Base-by-base conservation (phyloP, 2,888 invertebrate species). In the Caenorhabditis sp. region DNA sequence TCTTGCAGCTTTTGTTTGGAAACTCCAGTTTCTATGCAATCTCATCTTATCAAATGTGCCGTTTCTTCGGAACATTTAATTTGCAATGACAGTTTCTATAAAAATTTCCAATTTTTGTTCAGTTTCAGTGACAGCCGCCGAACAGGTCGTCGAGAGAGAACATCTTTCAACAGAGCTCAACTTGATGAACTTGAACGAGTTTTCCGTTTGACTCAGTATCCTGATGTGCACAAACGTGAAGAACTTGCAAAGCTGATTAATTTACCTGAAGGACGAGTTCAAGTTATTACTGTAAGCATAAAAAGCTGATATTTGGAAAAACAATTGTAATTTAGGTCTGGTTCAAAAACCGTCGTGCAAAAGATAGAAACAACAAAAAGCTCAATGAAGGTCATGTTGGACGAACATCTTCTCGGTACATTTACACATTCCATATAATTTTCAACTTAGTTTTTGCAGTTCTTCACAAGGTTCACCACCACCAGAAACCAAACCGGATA, bases 261-360 rank as follows among this genome's bases (percentile, higher is more conserved):
- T 20, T 69, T 87, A 2, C 81, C 83, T 6, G 87, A 87, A 55
- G 80, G 85, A 15, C 62, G 87, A 9, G 85, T 85, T 32, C 87
- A 87, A 62, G 86, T 86, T 15, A 81, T 80, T 47, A 81, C 83
- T 61, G 80, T 80, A 70, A 4, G 53, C 26, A 8, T 3, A 8
- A 13, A 24, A 11, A 37, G 37, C n/a, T n/a, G 18, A 35, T 18
- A 5, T n/a, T 35, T 35, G n/a, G 5, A 15, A 2, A 15, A 50
- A 26, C 2, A n/a, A 44, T 47, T 24, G 4, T 37, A 64, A 28
- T 88, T 26, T 64, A 89, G 88, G 88, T 89, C 3, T 89, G 89
- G 89, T 89, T 89, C 82, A 89, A 89, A 68, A 89, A 89, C 47
- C 85, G 89, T 0, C 80, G 88, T 32, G 89, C 89, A 28, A 89